Base-by-base conservation (phyloP, 2,113 vertebrate species). In the Rhinichthys klamathensis region DNA sequence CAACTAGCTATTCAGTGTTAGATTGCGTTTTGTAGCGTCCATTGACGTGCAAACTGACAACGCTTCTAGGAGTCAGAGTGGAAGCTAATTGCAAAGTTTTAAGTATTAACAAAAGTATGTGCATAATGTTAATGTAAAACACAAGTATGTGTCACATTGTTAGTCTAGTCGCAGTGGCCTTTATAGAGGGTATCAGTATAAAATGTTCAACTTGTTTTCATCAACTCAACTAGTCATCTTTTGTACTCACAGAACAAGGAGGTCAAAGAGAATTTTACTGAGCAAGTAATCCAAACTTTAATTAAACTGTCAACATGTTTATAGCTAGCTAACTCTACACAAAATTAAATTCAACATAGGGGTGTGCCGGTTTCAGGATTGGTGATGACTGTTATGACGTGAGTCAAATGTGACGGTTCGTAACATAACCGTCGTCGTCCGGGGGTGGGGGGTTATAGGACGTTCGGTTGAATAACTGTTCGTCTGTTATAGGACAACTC, bases 281-380 rank as follows among this genome's bases (percentile, higher is more conserved):
- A 15, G 38, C 38, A 46, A 44, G 69, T 44, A 72, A 72, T n/a
- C 2, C 21, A 12, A 72, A 72, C 11, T 72, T 44, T n/a, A 72
- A 41, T 72, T 15, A 44, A n/a, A 72, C 69, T 72, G 69, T 13
- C 69, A 72, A 44, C 69, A 72, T 44, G 38, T 72, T 72, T n/a
- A n/a, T n/a, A 44, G 38, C 35, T 72, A 41, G 69, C 23, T n/a
- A 72, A 72, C 38, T 44, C 38, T 44, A n/a, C 35, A 41, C 10
- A 51, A 16, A 51, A 21, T 69, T 9, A 4, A 32, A 25, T 72
- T 72, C 69, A 44, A 44, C 21, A 30, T 30, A 30, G 30, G 30
- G 30, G 30, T 30, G 30, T 30, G 30, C 30, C 30, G 30, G 30
- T 30, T 30, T 30, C 30, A 30, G 30, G 2, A 30, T 30, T 30